Evolutionary conservation across 2,113 vertebrate genomes (phyloP), one percentile per base, ranked within the genome.

Genomic region (Nothoprocta pentlandii): DNA sequence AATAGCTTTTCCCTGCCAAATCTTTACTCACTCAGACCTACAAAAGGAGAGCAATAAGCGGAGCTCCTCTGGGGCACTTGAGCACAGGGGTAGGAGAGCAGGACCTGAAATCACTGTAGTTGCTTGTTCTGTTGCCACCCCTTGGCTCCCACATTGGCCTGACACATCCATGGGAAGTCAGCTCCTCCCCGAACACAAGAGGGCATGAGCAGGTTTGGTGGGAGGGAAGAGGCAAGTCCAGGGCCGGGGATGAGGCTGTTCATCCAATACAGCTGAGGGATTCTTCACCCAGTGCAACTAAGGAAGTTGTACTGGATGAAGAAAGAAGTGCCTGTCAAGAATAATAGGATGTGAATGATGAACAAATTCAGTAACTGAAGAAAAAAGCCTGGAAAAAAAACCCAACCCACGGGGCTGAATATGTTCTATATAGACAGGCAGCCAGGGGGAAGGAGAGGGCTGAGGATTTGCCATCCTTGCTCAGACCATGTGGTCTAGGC

Each of bases 361-460:
- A 94, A 82, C 58, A 77, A 67, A 85, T 20, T 25, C 34, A 54
- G 85, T 25, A 84, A 69, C 56, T 64, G 56, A 86, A 70, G 66
- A 71, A 80, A 51, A 51, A 87, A 34, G n/a, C 7, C 79, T 68
- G 76, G 63, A 41, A 85, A 92, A 92, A 83, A 91, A 92, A 92
- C 26, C 12, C 22, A 70, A 49, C 1, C 26, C 54, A 44, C 7
- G 12, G 62, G 25, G 66, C 25, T 81, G 41, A 53, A 41, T 9
- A 19, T 16, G 10, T 66, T 25, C 12, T 67, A 71, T 16, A 34
- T 0, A 56, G 44, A 77, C 42, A 86, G 28, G n/a, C 47, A 64
- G 74, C 6, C 1, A 3, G 25, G 34, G 36, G 17, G 42, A 70
- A 28, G 42, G 17, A 92, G 23, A n/a, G n/a, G 85, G 78, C 59